Evolutionary conservation across 1,140 invertebrate genomes (phyloP).

Genomic region (Drosophila truncata): DNA sequence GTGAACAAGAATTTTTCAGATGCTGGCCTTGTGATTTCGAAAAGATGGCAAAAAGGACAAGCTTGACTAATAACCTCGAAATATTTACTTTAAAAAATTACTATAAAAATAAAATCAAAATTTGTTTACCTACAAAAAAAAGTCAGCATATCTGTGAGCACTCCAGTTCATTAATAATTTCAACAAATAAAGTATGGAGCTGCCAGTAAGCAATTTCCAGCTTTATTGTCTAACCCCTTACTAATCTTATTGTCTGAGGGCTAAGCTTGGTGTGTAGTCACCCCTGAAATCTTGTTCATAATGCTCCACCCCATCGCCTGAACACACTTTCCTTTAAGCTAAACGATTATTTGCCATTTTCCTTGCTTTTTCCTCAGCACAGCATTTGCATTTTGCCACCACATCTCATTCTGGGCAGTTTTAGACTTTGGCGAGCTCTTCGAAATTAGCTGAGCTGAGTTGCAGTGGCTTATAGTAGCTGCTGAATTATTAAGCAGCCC

Average conservation of each 20-base stretch:
- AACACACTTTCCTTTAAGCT: constrained; percentile 58
- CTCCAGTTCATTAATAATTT: constrained; percentile 1
- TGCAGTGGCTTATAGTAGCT: constrained; percentile 39
- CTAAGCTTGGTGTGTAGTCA: neutral
- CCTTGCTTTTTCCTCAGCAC: constrained; percentile 19
- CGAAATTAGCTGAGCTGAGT: constrained; percentile 54
- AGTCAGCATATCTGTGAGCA: neutral
- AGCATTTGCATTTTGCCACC: constrained; percentile 42
- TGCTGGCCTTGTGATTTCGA: constrained; percentile 8
- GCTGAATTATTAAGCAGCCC: constrained; percentile 69
- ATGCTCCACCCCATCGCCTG: neutral
- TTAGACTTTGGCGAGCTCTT: constrained; percentile 24
- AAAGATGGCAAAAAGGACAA: neutral
- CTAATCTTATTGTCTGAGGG: constrained; percentile 6
- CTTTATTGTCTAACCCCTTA: neutral
- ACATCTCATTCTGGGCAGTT: constrained; percentile 26
- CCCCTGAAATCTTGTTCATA: no score
- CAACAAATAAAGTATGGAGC: neutral
- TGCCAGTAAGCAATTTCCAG: neutral
- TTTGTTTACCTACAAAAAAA: no score
- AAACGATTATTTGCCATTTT: constrained; percentile 50
- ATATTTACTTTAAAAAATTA: neutral
- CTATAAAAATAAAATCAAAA: neutral
- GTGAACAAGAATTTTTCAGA: constrained; percentile 31
- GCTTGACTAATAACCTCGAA: neutral